Percentiles rank a stretch among this genome's conserved stretches.
Evolutionary conservation across 30 jellyfish, hydroid and myxozoan species (phyloP).

Genomic region (Pelagia noctiluca): DNA sequence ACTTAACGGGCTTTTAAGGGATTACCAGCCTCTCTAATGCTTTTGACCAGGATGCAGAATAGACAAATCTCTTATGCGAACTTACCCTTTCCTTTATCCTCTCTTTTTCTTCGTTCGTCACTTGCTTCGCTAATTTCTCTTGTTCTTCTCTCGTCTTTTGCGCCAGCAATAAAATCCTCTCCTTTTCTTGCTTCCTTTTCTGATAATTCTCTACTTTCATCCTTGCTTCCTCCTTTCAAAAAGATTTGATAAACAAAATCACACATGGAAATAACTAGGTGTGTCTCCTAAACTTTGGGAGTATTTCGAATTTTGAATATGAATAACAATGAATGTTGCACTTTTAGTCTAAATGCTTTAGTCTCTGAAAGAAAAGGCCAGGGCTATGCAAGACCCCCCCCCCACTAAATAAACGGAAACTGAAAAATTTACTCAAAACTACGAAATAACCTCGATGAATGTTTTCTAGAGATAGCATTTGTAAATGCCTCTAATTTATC

Average conservation of each 20-base stretch:
- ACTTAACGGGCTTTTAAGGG: too few species aligned
- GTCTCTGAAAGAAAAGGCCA: not conserved
- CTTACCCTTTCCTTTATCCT: slow-evolving; percentile 81
- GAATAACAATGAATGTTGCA: too few species aligned
- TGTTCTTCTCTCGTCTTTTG: slow-evolving; percentile 66
- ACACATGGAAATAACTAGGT: too few species aligned
- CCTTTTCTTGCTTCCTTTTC: slow-evolving; percentile 65
- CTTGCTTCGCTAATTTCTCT: slow-evolving; percentile 26
- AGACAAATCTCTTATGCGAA: not conserved
- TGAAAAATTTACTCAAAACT: too few species aligned
- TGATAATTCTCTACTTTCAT: slow-evolving; percentile 66
- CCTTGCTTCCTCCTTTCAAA: slow-evolving; percentile 62
- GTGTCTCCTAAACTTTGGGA: too few species aligned
- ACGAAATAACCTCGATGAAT: too few species aligned
- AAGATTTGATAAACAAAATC: not conserved
- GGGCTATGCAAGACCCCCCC: not conserved
- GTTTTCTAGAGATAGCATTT: too few species aligned
- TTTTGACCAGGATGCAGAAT: not conserved
- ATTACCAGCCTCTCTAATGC: not conserved
- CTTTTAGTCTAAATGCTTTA: not conserved
- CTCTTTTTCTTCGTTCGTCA: slow-evolving; percentile 55
- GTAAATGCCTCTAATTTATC: too few species aligned
- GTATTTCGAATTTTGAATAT: too few species aligned
- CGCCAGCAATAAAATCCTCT: slow-evolving; percentile 47
- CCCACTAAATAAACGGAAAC: too few species aligned